These are phyloP conservation scores for Capricornis sumatraensis DNA, from an alignment of 2,113 vertebrate genomes.

Conservation along the genomic window DNA sequence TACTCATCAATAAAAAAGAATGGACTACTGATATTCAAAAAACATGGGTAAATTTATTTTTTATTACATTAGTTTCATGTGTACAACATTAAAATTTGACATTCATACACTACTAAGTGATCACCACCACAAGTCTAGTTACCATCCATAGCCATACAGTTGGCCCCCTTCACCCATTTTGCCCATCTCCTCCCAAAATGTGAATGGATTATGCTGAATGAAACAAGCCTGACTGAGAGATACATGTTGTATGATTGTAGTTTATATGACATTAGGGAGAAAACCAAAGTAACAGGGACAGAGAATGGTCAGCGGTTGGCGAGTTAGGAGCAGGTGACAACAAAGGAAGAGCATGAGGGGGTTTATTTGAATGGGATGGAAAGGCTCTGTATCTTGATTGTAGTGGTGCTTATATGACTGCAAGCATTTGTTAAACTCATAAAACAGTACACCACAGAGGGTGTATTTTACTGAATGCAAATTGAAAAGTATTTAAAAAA, in stretches of 20 bases:
- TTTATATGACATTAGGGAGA: background rate
- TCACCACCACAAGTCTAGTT: background rate
- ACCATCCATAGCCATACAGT: background rate
- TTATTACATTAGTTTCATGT: background rate
- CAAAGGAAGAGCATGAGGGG: background rate
- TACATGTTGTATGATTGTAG: rapidly evolving
- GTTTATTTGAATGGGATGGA: background rate
- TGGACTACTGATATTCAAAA: background rate
- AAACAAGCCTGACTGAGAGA: background rate
- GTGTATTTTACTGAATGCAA: background rate
- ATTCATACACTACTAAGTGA: background rate
- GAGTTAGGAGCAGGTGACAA: too few species aligned
- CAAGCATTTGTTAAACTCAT: background rate
- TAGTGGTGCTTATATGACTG: background rate
- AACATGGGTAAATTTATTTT: background rate
- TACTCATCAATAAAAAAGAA: background rate
- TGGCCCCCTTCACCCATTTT: background rate
- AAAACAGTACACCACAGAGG: background rate
- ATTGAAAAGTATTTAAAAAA: background rate
- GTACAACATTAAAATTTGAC: background rate
- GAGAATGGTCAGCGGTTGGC: background rate
- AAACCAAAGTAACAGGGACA: background rate
- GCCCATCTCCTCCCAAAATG: background rate
- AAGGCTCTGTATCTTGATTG: background rate
- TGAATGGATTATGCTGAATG: background rate